Evolutionary conservation across 2,113 vertebrate species (phyloP).

Genomic region (Psammodynastes pulverulentus): DNA sequence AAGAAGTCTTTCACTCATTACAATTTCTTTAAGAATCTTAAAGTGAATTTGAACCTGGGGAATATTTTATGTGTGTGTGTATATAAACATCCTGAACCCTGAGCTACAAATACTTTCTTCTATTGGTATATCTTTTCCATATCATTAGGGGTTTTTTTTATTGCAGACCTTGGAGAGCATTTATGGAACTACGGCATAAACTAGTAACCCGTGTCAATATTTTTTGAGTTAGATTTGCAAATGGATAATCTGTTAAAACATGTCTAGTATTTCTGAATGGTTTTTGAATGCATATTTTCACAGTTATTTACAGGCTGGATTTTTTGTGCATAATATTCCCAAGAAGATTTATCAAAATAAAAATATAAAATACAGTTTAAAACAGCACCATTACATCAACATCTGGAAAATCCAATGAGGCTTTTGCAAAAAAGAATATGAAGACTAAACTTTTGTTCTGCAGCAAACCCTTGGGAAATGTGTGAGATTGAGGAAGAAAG

Average conservation of each 20-base stretch:
- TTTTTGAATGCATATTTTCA: not conserved
- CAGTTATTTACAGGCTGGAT: not conserved
- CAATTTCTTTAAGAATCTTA: conserved; percentile 13
- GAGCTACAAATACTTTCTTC: not conserved
- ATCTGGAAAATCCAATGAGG: not conserved
- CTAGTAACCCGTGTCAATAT: not conserved
- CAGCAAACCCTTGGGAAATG: not conserved
- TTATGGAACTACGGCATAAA: not conserved
- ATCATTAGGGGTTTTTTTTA: conserved; percentile 12
- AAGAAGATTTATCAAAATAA: not conserved
- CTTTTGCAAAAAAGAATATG: not conserved
- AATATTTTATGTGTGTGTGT: not conserved
- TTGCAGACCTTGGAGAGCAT: not conserved
- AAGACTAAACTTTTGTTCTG: not conserved
- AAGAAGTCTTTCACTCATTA: conserved; percentile 30
- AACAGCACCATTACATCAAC: not conserved
- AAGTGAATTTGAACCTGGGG: not conserved
- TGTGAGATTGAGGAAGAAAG: not conserved
- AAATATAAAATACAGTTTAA: not conserved
- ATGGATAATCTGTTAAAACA: not conserved
- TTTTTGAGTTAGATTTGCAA: not conserved
- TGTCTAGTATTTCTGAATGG: not conserved
- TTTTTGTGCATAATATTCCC: not conserved
- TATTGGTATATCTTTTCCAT: not conserved
- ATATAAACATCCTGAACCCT: not conserved